Conservation (phyloP, 2,888 invertebrate species). For the Agrotis clavis region DNA sequence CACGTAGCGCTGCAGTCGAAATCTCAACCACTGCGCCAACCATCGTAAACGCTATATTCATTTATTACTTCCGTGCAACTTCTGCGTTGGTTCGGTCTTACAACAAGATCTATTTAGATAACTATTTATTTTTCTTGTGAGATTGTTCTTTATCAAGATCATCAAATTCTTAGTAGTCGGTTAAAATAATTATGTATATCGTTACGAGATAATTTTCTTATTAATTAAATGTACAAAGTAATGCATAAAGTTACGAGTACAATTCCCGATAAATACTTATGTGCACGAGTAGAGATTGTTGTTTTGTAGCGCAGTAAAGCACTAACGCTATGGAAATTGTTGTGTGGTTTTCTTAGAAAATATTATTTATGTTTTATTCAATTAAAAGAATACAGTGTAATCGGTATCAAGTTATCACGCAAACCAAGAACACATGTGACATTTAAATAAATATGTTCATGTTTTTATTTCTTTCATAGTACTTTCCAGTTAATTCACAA, state of each 20-base stretch:
- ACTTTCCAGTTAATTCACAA: too few species aligned
- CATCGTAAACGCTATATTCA: neutral
- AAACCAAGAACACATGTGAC: too few species aligned
- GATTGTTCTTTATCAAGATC: constrained; percentile 23
- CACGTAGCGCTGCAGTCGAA: too few species aligned
- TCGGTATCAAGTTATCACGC: too few species aligned
- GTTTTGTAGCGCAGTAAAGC: neutral
- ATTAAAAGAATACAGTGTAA: too few species aligned
- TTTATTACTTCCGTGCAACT: neutral
- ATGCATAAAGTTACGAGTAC: constrained; percentile 1
- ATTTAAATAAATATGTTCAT: too few species aligned
- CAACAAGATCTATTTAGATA: too few species aligned
- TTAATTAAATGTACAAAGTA: constrained; percentile 5
- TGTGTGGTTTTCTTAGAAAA: neutral
- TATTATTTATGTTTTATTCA: neutral
- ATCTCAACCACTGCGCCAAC: too few species aligned
- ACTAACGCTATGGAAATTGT: neutral
- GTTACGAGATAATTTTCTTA: constrained; percentile 7
- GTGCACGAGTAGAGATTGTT: constrained; percentile 1
- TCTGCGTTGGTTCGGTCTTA: neutral
- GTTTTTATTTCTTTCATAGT: too few species aligned
- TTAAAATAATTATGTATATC: constrained; percentile 10
- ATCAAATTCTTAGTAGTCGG: constrained; percentile 22
- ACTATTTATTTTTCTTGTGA: constrained; percentile 13
- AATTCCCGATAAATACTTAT: constrained; percentile 12